Conservation (phyloP, 2,113 vertebrate genomes). For the Dipodomys spectabilis region DNA sequence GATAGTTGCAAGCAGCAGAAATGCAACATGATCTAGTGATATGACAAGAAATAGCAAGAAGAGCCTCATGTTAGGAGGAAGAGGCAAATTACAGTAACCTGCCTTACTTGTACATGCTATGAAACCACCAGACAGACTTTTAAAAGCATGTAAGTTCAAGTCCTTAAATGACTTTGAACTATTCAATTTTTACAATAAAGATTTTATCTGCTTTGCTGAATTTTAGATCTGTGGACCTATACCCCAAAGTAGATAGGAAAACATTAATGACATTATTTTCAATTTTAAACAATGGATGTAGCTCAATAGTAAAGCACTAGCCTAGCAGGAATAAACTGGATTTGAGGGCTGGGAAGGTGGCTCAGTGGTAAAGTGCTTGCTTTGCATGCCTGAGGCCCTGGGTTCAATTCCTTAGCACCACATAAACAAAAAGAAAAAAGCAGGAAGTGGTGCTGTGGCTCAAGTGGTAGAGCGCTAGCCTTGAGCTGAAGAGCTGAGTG, state of each 20-base stretch:
- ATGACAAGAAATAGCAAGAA: background rate
- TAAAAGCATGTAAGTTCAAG: background rate
- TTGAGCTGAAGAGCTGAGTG: too few species aligned
- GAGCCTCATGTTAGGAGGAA: background rate
- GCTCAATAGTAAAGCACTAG: background rate
- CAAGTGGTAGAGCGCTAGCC: too few species aligned
- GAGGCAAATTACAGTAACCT: background rate
- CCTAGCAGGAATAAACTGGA: background rate
- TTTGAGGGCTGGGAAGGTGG: too few species aligned
- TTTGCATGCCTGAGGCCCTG: too few species aligned
- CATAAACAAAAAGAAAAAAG: too few species aligned
- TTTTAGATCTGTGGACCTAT: background rate
- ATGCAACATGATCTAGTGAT: background rate
- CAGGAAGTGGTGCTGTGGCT: too few species aligned
- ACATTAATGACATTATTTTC: background rate
- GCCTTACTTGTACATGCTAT: background rate
- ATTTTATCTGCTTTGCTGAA: background rate
- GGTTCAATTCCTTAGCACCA: too few species aligned
- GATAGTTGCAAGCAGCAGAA: background rate
- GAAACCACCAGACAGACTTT: background rate
- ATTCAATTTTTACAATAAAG: slow-evolving; percentile 11
- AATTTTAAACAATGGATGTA: background rate
- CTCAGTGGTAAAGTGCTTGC: too few species aligned
- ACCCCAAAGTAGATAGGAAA: background rate
- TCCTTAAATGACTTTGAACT: background rate